These are phyloP conservation scores for Anhinga rufa DNA, from an alignment of 2,113 vertebrate species.

Conservation along the genomic window DNA sequence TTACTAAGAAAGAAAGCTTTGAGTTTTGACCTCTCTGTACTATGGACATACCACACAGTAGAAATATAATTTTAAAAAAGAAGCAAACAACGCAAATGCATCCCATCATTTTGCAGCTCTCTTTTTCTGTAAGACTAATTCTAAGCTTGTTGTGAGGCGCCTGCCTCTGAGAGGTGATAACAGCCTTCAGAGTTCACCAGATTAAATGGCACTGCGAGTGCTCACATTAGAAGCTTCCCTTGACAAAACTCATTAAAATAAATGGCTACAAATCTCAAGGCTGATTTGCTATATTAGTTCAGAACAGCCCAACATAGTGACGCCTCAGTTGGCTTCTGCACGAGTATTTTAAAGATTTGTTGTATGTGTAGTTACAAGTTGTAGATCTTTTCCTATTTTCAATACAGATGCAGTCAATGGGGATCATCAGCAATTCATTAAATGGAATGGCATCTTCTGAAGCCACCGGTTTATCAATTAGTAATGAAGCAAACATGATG, in stretches of 20 bases:
- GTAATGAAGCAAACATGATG: conserved; percentile 69
- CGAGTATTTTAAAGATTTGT: not conserved
- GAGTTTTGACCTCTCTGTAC: not conserved
- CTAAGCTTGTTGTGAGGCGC: not conserved
- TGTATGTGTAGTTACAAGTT: not conserved
- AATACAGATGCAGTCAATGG: conserved; percentile 79
- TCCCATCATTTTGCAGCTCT: not conserved
- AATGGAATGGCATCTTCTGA: conserved; percentile 62
- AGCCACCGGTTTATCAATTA: conserved; percentile 28
- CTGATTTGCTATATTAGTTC: not conserved
- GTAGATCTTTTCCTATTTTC: not conserved
- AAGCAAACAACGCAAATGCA: not conserved
- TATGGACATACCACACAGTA: not conserved
- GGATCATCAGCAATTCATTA: conserved; percentile 75
- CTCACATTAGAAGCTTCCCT: not conserved
- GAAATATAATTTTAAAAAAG: not conserved
- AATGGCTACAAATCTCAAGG: not conserved
- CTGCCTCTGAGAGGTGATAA: not conserved
- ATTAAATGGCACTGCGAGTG: not conserved
- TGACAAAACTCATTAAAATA: not conserved
- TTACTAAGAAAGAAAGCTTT: not conserved
- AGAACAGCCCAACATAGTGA: not conserved
- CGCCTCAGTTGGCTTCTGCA: not conserved
- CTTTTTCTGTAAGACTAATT: not conserved
- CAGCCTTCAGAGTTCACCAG: not conserved